These are phyloP conservation scores for Palaemon carinicauda DNA, from an alignment of 1,140 invertebrate genomes.

Conservation along the genomic window DNA sequence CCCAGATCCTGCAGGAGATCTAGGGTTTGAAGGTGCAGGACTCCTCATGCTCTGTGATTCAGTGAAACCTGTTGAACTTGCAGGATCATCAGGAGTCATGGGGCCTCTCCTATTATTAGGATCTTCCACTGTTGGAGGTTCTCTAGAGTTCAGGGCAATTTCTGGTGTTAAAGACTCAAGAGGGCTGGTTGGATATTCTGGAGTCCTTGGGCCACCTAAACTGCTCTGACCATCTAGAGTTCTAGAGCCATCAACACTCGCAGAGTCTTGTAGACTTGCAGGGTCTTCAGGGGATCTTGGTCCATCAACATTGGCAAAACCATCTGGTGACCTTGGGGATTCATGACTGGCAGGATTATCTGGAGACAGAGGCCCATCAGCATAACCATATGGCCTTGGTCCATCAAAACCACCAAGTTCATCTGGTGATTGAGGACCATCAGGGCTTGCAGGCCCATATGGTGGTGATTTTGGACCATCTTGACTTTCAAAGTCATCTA, in stretches of 20 bases:
- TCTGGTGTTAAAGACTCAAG: background rate
- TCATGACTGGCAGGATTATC: background rate
- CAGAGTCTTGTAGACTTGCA: background rate
- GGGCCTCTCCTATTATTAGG: background rate
- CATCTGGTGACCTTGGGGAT: too few relatives aligned
- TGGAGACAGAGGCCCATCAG: background rate
- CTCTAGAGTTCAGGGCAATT: background rate
- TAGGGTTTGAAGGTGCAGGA: background rate
- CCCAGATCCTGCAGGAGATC: background rate
- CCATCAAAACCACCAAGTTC: background rate
- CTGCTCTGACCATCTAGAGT: background rate
- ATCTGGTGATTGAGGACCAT: background rate
- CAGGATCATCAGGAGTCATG: background rate
- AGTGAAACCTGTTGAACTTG: too few relatives aligned
- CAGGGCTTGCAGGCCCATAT: background rate
- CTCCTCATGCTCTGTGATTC: too few relatives aligned
- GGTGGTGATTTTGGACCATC: background rate
- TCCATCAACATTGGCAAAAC: background rate
- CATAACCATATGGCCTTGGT: background rate
- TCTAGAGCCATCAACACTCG: background rate
- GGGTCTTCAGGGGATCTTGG: background rate
- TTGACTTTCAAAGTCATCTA: background rate
- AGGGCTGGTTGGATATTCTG: constrained; percentile 28
- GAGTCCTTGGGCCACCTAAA: background rate
- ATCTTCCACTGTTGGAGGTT: background rate